Percentiles rank a stretch among this genome's conserved stretches.
These are phyloP conservation scores for Hemibagrus guttatus DNA, from an alignment of 2,797 vertebrate species.

Conservation along the genomic window DNA sequence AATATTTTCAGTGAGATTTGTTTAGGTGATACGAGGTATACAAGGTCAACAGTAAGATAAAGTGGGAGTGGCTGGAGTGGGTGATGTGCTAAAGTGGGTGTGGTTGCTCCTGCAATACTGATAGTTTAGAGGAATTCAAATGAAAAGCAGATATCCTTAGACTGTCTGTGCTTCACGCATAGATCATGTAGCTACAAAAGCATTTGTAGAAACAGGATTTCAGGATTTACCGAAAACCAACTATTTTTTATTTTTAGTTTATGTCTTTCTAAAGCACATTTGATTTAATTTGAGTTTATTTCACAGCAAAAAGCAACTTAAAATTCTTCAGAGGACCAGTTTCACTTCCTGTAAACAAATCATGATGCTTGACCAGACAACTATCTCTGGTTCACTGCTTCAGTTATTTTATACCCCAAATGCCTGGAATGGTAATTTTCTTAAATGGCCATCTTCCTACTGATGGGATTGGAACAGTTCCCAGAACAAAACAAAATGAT, in stretches of 20 bases:
- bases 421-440: slow-evolving; percentile 13
- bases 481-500: slow-evolving; percentile 33
- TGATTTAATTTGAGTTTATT: background rate
- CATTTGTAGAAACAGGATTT: too few relatives aligned
- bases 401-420: background rate
- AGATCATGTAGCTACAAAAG: background rate
- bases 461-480: slow-evolving; percentile 21
- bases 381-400: background rate
- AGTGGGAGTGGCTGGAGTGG: background rate
- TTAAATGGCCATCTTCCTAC: slow-evolving; percentile 11
- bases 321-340: background rate
- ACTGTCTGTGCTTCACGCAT: background rate
- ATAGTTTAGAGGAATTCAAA: background rate
- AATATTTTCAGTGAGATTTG: background rate
- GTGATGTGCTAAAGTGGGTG: background rate
- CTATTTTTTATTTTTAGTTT: background rate
- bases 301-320: background rate
- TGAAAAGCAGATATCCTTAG: background rate
- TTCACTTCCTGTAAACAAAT: background rate
- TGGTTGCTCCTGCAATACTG: background rate
- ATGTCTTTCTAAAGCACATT: background rate
- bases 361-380: background rate
- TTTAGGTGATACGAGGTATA: background rate
- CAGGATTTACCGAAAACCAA: background rate
- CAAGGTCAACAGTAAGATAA: background rate